Evolutionary conservation across 2,113 vertebrate genomes (phyloP).

Genomic region (Alosa alosa): DNA sequence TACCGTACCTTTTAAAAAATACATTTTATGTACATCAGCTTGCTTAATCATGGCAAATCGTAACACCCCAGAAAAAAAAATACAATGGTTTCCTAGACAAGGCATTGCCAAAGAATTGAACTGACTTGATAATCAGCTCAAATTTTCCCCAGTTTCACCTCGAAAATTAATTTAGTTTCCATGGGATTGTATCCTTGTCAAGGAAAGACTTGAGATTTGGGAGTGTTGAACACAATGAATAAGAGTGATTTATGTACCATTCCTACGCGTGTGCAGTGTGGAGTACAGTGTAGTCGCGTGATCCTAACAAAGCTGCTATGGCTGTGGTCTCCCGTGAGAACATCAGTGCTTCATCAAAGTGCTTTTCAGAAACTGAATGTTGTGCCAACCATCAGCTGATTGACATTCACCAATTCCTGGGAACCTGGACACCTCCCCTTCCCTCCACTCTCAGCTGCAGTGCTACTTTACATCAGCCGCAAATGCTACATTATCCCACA

Average conservation of each 20-base stretch:
- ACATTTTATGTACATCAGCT: slow-evolving; percentile 53
- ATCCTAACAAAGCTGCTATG: neutral
- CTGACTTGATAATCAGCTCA: neutral
- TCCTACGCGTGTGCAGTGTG: neutral
- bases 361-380: neutral
- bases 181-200: neutral
- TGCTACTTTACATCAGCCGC: neutral
- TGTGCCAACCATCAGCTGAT: slow-evolving; percentile 1
- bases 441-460: neutral
- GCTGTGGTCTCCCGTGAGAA: neutral
- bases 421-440: neutral
- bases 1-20: slow-evolving; percentile 46
- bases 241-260: neutral
- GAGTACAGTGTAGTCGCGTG: neutral
- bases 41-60: slow-evolving; percentile 42
- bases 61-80: neutral
- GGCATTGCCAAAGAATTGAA: neutral
- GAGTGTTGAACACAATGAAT: neutral
- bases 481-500: slow-evolving; percentile 9
- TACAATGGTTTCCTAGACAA: neutral
- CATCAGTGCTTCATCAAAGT: slow-evolving; percentile 18
- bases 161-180: neutral
- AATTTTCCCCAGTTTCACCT: neutral
- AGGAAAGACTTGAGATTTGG: neutral
- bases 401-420: neutral